Percentiles rank a stretch among this genome's conserved stretches.
Evolutionary conservation across 2,797 vertebrate species (phyloP).

Genomic region (Paramormyrops hopkinsi): DNA sequence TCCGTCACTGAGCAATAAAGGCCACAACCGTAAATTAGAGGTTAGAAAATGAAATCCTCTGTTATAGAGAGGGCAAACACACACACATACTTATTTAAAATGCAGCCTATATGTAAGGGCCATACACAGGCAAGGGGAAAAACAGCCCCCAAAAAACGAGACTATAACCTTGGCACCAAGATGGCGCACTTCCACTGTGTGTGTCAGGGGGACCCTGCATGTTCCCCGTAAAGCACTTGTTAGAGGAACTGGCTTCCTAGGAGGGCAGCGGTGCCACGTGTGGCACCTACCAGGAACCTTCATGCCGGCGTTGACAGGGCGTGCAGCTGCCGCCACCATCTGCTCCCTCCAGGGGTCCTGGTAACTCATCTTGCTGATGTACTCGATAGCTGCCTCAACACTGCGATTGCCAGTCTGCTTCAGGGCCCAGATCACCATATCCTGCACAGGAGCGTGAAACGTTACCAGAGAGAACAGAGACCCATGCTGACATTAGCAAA

Average conservation of each 20-base stretch:
- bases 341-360: conserved; percentile 83
- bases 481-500: not conserved
- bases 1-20: not conserved
- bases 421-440: conserved; percentile 73
- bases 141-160: not conserved
- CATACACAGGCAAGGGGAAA: not conserved
- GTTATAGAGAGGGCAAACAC: not conserved
- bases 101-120: not conserved
- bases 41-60: not conserved
- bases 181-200: not conserved
- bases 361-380: conserved; percentile 86
- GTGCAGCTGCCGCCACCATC: conserved; percentile 67
- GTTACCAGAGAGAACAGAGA: not conserved
- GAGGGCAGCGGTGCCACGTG: conserved; percentile 61
- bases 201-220: conserved; percentile 50
- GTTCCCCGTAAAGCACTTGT: conserved; percentile 87
- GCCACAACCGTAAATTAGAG: not conserved
- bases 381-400: conserved; percentile 81
- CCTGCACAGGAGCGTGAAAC: conserved; percentile 48
- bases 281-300: conserved; percentile 72
- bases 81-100: not conserved
- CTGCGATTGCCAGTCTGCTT: conserved; percentile 79
- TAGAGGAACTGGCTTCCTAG: conserved; percentile 81
- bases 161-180: not conserved
- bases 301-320: conserved; percentile 67